Base-by-base conservation (phyloP, 2,888 invertebrate genomes). In the Drosophila yooni region DNA sequence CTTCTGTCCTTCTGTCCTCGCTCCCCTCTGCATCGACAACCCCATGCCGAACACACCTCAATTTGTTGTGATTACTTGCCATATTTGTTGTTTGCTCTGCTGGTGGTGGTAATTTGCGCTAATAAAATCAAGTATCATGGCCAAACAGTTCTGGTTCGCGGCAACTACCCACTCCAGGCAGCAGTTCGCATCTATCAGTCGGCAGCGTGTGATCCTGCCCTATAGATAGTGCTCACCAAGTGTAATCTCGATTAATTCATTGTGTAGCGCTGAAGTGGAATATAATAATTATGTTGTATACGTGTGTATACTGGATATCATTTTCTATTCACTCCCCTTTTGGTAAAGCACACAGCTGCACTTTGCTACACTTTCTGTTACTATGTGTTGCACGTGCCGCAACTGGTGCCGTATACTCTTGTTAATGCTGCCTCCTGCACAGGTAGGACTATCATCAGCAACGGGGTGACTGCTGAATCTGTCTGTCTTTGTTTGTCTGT, bases 111-210 rank as follows among this genome's bases (percentile, higher is more conserved):
- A 90, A 91, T 91, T 91, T 91, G 63, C 52, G 78, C 87, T 88
- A 91, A 91, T 91, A 89, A 91, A 91, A 91, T 91, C 91, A 91
- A 91, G 91, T 89, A 91, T 88, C 89, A 85, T 80, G 74, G 76
- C 57, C 72, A 83, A 82, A 78, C 76, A 84, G 60, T 72, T 75
- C 53, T 53, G 29, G 52, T 63, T 59, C 63, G 53, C 40, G 25
- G 27, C 25, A 27, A 13, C 13, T 1, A 7, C 33, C 13, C 51
- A 38, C 25, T 54, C 27, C 27, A 51, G 53, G 52, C 8, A 15
- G 46, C 13, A 21, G 21, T 46, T 21, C 13, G 13, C 21, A 46
- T 13, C 46, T 7, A 21, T 21, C 46, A 46, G 46, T 46, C 76
- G 76, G 76, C 77, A 70, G 70, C 74, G 67, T 86, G 65, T 78